Evolutionary conservation across 2,888 invertebrate genomes (phyloP), one percentile per base, ranked within the genome.

Genomic region (Chamaedrilus cognettii): DNA sequence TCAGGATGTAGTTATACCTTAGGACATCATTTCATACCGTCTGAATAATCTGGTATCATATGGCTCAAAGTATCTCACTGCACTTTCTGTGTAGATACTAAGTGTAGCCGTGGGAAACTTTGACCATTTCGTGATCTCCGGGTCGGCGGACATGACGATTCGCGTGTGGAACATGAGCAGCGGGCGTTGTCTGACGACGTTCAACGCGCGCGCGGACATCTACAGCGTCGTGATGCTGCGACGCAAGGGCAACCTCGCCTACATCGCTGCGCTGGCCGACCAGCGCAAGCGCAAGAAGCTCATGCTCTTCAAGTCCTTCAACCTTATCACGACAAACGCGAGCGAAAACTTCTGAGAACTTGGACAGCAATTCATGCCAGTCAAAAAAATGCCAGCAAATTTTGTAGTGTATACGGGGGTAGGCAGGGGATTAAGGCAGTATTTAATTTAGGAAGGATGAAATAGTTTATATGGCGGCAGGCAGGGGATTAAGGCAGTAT

Each of bases 341-440:
- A 30, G 30, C 30, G 62, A 62, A 28, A 62, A 62, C 51, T 62
- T 62, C 51, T 62, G n/a, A n/a, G n/a, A n/a, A n/a, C n/a, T n/a
- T n/a, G n/a, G n/a, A n/a, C n/a, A n/a, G n/a, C n/a, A n/a, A n/a
- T n/a, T n/a, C n/a, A n/a, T n/a, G n/a, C n/a, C n/a, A n/a, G n/a
- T n/a, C n/a, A n/a, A n/a, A n/a, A n/a, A n/a, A n/a, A n/a, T n/a
- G n/a, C n/a, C n/a, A n/a, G n/a, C n/a, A n/a, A n/a, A n/a, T n/a
- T n/a, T n/a, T n/a, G n/a, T n/a, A n/a, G n/a, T n/a, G n/a, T n/a
- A n/a, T n/a, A n/a, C n/a, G n/a, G n/a, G n/a, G n/a, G n/a, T n/a
- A n/a, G n/a, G n/a, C n/a, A n/a, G n/a, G n/a, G n/a, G n/a, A n/a
- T n/a, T n/a, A n/a, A n/a, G n/a, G n/a, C n/a, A n/a, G n/a, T n/a